Base-by-base conservation (phyloP, 2,888 invertebrate genomes). In the Rhodophaea formosa region DNA sequence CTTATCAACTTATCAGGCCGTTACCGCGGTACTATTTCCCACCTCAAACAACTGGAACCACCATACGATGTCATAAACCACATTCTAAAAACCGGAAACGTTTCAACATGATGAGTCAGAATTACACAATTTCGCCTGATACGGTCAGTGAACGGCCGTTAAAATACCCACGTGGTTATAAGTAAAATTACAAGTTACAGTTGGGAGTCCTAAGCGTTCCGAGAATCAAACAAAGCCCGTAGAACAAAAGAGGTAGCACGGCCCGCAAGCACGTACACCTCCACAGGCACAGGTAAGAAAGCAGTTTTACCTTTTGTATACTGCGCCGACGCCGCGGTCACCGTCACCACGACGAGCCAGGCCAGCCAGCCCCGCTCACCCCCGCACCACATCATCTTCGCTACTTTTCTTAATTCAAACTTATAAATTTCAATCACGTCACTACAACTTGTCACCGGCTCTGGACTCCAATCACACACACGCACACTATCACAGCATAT, bases 401-500 rank as follows among this genome's bases (percentile, higher is more conserved):
- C 75, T 81, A 81, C 75, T 80, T 79, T 81, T 80, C 76, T 75
- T 82, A 80, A 49, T 23, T 17, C 30, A 79, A 87, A 87, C 88
- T 87, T 83, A 86, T 86, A 76, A 74, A 74, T 78, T 74, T 68
- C 76, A 71, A 77, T 66, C 76, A 78, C 71, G 79, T 42, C 56
- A 56, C 56, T 43, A 49, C 10, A 53, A 53, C 45, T 54, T 46
- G 62, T 60, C 62, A 62, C 64, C 62, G 83, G 85, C 82, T 83
- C 81, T 82, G 80, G 77, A 77, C 86, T 86, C 73, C 77, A 80
- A 77, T 73, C 71, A 80, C 88, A 88, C 85, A 83, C 85, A 88
- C 87, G 82, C 83, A 87, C 90, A 88, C 88, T 84, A 85, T 84
- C 88, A 86, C 90, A 84, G 70, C 79, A 83, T 80, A 82, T 74